These are phyloP conservation scores for Hyles euphorbiae DNA, from an alignment of 1,140 invertebrate genomes.

Conservation along the genomic window DNA sequence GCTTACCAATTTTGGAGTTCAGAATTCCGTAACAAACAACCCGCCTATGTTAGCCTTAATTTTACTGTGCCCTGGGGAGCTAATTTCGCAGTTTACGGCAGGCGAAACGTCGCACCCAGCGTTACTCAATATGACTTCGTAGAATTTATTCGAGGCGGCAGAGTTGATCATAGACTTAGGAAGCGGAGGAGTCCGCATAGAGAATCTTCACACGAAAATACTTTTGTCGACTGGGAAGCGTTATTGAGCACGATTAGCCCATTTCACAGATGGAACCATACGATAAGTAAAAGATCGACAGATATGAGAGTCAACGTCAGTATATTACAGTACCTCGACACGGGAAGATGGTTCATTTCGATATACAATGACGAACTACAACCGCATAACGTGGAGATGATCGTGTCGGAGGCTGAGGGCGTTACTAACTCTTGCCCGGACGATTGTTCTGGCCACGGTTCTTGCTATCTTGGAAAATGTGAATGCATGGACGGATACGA, in stretches of 20 bases:
- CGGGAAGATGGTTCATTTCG: constrained; percentile 95
- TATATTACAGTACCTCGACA: constrained; percentile 91
- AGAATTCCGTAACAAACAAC: constrained; percentile 91
- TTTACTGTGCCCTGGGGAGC: constrained; percentile 92
- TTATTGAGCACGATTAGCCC: constrained; percentile 72
- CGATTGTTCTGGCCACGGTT: constrained; percentile 95
- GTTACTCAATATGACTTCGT: constrained; percentile 97
- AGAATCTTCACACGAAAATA: constrained; percentile 46
- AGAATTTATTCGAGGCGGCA: constrained; percentile 90
- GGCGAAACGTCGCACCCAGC: constrained; percentile 93
- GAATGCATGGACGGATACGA: constrained; percentile 96
- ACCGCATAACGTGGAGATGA: constrained; percentile 86
- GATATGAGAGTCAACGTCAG: constrained; percentile 89
- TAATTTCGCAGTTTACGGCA: constrained; percentile 94
- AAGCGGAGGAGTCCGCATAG: constrained; percentile 64
- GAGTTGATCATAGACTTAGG: constrained; percentile 84
- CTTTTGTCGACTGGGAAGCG: constrained; percentile 53
- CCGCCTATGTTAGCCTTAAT: constrained; percentile 92
- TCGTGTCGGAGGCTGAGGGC: constrained; percentile 89
- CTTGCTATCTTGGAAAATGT: constrained; percentile 95
- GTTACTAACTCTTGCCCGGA: constrained; percentile 93
- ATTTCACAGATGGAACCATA: constrained; percentile 76
- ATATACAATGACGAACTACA: constrained; percentile 96
- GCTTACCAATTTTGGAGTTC: constrained; percentile 94
- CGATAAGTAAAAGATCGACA: constrained; percentile 76